phyloP scores from a whole-genome alignment of 2,888 invertebrate genomes.

The Rugalucina vietnamica region DNA sequence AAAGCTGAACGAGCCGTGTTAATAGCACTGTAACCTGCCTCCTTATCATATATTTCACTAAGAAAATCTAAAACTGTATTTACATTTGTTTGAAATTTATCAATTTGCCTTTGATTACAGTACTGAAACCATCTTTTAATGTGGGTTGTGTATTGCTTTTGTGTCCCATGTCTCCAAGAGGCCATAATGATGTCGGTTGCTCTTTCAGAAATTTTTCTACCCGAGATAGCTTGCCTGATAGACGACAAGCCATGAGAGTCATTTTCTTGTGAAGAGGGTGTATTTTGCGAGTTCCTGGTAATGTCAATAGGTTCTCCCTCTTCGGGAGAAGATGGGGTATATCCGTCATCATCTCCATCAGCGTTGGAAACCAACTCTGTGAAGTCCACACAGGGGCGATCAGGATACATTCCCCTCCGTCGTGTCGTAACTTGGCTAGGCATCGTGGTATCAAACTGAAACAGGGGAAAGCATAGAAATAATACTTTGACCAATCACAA shows the following conservation, averaged over 20 bases:
- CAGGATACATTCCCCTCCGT: conserved; percentile 27
- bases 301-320: conserved; percentile 7
- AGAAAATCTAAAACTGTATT: conserved; percentile 19
- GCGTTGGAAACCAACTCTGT: conserved; percentile 19
- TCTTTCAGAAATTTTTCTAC: conserved; percentile 13
- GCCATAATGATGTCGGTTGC: conserved; percentile 19
- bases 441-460: conserved; percentile 33
- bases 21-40: no score
- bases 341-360: conserved; percentile 31
- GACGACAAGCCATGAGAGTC: conserved; percentile 22
- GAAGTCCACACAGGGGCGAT: conserved; percentile 40
- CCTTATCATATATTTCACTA: neutral
- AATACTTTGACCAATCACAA: conserved; percentile 30
- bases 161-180: conserved; percentile 40
- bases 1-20: no score
- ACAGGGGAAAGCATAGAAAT: conserved; percentile 53
- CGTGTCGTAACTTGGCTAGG: conserved; percentile 22
- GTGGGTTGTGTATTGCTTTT: conserved; percentile 40
- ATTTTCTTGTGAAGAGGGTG: conserved; percentile 25
- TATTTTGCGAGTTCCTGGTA: conserved; percentile 32
- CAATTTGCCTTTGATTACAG: neutral
- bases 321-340: conserved; percentile 18
- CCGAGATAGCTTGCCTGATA: conserved; percentile 24
- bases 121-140: neutral
- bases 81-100: conserved; percentile 12